Base-by-base conservation (phyloP, 2,888 invertebrate genomes). In the Sphaerophoria rueppellii region DNA sequence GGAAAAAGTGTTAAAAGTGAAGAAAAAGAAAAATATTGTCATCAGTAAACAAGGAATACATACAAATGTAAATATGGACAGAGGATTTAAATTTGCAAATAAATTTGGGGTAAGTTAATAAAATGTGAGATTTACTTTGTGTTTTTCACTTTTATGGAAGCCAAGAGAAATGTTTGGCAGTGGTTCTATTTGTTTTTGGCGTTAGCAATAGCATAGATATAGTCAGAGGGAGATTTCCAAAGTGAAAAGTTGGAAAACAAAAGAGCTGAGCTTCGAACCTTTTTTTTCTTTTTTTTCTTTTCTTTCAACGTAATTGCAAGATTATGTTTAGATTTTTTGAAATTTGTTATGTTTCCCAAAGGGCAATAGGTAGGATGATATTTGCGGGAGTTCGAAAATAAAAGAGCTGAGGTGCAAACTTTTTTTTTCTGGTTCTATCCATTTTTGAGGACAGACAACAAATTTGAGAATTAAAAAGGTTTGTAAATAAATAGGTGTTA, bases 41-140 rank as follows among this genome's bases (percentile, higher is more conserved):
- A 43, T 54, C 24, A 60, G 55, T 48, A 54, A 46, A 46, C 54
- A 54, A 63, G 72, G 85, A 73, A 76, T 83, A 83, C 70, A 69
- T 40, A 57, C 57, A 60, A 50, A 77, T 73, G 73, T 69, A 73
- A 85, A 85, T 34, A 85, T 85, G 85, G 81, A 80, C 35, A 63
- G 40, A 55, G 73, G 58, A 67, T 50, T 75, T 7, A 76, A 52
- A 57, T 61, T 61, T 72, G 43, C 71, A 14, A 69, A 72, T 43
- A 75, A 72, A 80, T 61, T 76, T 57, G 58, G 46, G 61, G 83
- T 83, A 48, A 72, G 79, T 78, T 6, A 35, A 40, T 7, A 34
- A 6, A 43, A 12, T 37, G 35, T 16, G 11, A 4, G 35, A 65
- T 11, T 52, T 37, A 1, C 4, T 43, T 4, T 43, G 4, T 4